phyloP scores from a whole-genome alignment of 2,797 vertebrate species.

The Tauraco hartlaubi region DNA sequence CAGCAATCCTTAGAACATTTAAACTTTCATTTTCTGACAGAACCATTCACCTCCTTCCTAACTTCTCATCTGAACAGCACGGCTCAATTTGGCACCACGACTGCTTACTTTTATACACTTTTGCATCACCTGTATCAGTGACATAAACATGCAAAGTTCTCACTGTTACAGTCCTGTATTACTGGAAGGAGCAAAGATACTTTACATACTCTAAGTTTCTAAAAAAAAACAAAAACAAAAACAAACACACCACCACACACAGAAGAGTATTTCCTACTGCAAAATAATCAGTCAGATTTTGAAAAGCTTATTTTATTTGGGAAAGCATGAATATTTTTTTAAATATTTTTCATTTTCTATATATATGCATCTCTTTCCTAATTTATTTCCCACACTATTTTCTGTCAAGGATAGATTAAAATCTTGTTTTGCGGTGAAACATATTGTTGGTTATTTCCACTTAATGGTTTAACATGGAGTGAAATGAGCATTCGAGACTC shows the following conservation, averaged over 20 bases:
- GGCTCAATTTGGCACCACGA: neutral
- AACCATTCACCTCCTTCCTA: neutral
- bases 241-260: neutral
- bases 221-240: no score
- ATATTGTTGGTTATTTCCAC: neutral
- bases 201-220: neutral
- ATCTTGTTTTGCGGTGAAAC: neutral
- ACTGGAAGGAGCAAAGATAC: neutral
- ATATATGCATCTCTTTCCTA: neutral
- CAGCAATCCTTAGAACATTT: neutral
- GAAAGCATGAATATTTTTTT: neutral
- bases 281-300: neutral
- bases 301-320: neutral
- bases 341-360: neutral
- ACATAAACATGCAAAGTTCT: neutral
- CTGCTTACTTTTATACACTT: neutral
- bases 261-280: neutral
- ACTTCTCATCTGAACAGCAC: neutral
- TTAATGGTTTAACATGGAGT: neutral
- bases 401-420: neutral
- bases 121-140: neutral
- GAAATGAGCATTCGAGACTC: neutral
- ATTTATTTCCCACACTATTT: neutral
- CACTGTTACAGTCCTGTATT: neutral
- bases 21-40: neutral